Conservation (phyloP, 1,140 invertebrate genomes). For the Trissolcus basalis region DNA sequence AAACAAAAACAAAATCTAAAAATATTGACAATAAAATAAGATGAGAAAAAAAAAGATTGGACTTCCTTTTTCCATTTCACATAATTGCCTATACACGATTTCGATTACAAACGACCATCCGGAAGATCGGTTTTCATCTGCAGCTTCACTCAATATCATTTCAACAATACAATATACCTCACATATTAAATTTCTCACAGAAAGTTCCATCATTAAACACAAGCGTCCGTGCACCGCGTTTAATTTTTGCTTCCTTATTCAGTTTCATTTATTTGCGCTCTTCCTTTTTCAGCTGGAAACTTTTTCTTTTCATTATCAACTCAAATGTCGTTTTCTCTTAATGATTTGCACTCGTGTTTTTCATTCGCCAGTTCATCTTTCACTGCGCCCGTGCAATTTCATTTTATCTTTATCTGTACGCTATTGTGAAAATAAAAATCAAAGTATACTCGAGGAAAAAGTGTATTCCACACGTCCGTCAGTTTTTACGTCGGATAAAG, state of each 20-base stretch:
- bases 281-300: too few relatives aligned
- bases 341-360: conserved; percentile 6
- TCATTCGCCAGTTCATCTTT: conserved; percentile 3
- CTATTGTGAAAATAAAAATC: conserved; percentile 36
- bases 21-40: too few relatives aligned
- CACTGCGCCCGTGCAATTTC: conserved; percentile 22
- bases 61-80: too few relatives aligned
- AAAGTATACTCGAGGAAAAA: conserved; percentile 24
- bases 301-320: too few relatives aligned
- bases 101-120: too few relatives aligned
- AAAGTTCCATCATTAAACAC: neutral
- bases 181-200: neutral
- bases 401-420: conserved; percentile 42
- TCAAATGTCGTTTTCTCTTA: conserved; percentile 9
- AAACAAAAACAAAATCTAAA: too few relatives aligned
- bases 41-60: too few relatives aligned
- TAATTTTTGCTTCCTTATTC: neutral
- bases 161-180: too few relatives aligned
- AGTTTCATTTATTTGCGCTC: conserved; percentile 1
- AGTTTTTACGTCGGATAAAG: conserved; percentile 51
- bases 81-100: too few relatives aligned
- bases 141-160: too few relatives aligned
- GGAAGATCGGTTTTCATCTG: too few relatives aligned
- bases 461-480: conserved; percentile 51
- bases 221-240: neutral